A percentile compares a stretch with the other conserved stretches of the same genome.
phyloP scores from a whole-genome alignment of 2,113 vertebrate genomes.

The Calyptommatus sinebrachiatus region DNA sequence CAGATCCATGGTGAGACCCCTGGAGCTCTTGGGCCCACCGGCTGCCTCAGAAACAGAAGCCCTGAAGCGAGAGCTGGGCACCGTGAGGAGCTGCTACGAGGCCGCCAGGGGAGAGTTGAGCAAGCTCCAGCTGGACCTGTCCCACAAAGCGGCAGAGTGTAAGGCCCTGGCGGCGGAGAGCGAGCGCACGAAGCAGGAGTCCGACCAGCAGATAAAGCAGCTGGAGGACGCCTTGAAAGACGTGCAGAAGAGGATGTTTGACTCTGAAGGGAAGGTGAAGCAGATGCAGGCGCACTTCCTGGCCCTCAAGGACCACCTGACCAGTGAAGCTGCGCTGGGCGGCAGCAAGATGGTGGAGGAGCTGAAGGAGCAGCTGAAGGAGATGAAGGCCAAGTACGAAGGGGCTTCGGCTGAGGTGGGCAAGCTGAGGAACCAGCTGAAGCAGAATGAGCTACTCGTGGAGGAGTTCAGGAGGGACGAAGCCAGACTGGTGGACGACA shows the following conservation, averaged over 20 bases:
- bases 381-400: conserved; percentile 89
- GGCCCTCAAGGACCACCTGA: conserved; percentile 89
- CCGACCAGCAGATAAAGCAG: conserved; percentile 87
- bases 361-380: conserved; percentile 84
- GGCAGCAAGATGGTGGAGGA: conserved; percentile 76
- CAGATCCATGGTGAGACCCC: conserved; percentile 77
- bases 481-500: conserved; percentile 79
- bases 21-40: conserved; percentile 73
- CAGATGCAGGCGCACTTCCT: conserved; percentile 95
- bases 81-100: conserved; percentile 73
- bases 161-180: conserved; percentile 76
- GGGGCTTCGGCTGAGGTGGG: conserved; percentile 90
- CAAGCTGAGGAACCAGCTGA: conserved; percentile 87
- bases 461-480: conserved; percentile 88
- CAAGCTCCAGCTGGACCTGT: conserved; percentile 79
- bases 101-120: conserved; percentile 77
- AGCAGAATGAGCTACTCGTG: conserved; percentile 84
- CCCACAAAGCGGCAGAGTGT: conserved; percentile 81
- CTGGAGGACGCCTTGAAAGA: conserved; percentile 91
- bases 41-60: conserved; percentile 71
- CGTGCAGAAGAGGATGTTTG: conserved; percentile 97
- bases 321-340: conserved; percentile 60
- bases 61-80: conserved; percentile 79
- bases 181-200: conserved; percentile 81
- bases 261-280: conserved; percentile 94